phyloP scores from a whole-genome alignment of 1,140 invertebrate genomes.

The Dreissena rostriformis region DNA sequence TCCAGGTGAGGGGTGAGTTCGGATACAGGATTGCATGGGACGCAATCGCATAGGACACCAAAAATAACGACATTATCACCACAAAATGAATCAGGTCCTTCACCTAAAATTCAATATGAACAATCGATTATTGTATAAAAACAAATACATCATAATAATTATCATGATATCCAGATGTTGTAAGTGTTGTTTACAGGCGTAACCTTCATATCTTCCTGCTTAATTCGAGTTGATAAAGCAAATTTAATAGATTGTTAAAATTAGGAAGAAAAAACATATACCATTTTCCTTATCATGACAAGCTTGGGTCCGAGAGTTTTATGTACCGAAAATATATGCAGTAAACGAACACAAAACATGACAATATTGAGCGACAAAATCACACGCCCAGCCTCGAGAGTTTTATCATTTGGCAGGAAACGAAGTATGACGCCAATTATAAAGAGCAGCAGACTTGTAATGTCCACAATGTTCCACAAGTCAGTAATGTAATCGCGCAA shows the following conservation, averaged over 20 bases:
- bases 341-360: slow-evolving; percentile 77
- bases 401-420: slow-evolving; percentile 67
- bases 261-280: slow-evolving; percentile 62
- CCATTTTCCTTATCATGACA: slow-evolving; percentile 82
- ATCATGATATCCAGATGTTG: background rate
- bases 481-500: slow-evolving; percentile 75
- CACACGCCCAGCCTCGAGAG: slow-evolving; percentile 73
- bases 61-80: slow-evolving; percentile 82
- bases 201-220: no score
- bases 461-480: slow-evolving; percentile 80
- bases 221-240: background rate
- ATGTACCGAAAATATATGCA: slow-evolving; percentile 80
- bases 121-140: background rate
- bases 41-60: slow-evolving; percentile 81
- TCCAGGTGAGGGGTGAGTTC: slow-evolving; percentile 70
- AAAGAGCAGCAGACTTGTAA: slow-evolving; percentile 77
- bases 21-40: slow-evolving; percentile 81
- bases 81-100: slow-evolving; percentile 82
- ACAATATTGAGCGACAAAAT: slow-evolving; percentile 49
- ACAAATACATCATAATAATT: background rate
- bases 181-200: no score
- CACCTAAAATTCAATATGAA: slow-evolving; percentile 76
- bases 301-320: slow-evolving; percentile 82
- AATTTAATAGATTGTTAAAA: background rate
- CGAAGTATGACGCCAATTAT: slow-evolving; percentile 74